phyloP scores from a whole-genome alignment of 2,888 invertebrate species.

The Troglohyphantes excavatus region DNA sequence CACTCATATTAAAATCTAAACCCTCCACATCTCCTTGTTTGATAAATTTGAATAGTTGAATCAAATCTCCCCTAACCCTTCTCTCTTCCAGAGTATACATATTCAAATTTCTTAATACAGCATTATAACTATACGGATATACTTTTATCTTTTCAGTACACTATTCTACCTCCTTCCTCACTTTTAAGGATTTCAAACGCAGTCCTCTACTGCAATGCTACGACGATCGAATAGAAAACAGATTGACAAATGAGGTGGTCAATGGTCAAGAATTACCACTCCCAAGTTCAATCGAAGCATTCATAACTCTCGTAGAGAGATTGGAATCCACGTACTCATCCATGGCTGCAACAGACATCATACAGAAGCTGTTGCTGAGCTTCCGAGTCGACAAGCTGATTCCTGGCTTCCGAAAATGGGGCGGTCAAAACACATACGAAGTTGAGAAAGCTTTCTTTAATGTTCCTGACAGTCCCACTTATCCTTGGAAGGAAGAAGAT shows the following conservation, averaged over 20 bases:
- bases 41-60: too few relatives aligned
- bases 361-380: slow-evolving; percentile 25
- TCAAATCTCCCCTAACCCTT: too few relatives aligned
- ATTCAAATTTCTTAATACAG: too few relatives aligned
- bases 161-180: slow-evolving; percentile 24
- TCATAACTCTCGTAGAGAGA: slow-evolving; percentile 77
- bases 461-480: not conserved
- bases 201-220: slow-evolving; percentile 32
- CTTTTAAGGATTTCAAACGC: not conserved
- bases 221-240: not conserved
- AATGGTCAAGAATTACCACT: slow-evolving; percentile 76
- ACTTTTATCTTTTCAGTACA: slow-evolving; percentile 11
- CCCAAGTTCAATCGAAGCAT: slow-evolving; percentile 75
- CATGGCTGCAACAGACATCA: not conserved
- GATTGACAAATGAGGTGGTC: slow-evolving; percentile 14
- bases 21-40: too few relatives aligned
- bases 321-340: slow-evolving; percentile 45
- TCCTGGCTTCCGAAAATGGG: not conserved
- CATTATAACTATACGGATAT: too few relatives aligned
- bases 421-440: not conserved
- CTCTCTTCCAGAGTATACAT: too few relatives aligned
- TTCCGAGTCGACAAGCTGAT: slow-evolving; percentile 34
- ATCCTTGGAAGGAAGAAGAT: slow-evolving; percentile 58
- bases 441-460: slow-evolving; percentile 30
- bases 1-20: too few relatives aligned